Evolutionary conservation across 2,113 vertebrate genomes (phyloP).

Genomic region (Vanacampus margaritifer): DNA sequence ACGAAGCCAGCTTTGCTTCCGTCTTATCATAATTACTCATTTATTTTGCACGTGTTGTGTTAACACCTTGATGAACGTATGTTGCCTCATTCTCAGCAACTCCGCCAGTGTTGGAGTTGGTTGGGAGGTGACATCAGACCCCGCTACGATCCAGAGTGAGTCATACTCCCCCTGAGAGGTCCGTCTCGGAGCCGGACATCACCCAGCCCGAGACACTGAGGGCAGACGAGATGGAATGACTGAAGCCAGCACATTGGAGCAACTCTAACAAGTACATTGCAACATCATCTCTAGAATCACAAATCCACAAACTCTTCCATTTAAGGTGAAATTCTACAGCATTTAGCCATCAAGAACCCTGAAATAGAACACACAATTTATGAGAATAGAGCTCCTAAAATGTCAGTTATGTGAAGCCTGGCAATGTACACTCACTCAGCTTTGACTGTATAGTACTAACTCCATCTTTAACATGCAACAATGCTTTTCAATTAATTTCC

Average conservation of each 20-base stretch:
- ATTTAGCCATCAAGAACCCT: neutral
- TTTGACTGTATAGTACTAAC: neutral
- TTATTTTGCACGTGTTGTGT: no score
- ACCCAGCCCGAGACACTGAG: slow-evolving; percentile 1
- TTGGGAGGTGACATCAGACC: neutral
- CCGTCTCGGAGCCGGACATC: neutral
- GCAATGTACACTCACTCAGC: neutral
- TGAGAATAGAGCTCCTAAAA: neutral
- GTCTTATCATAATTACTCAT: no score
- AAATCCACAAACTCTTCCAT: neutral
- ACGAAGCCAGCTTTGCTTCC: no score
- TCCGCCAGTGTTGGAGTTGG: neutral
- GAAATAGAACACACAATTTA: neutral
- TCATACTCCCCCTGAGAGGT: neutral
- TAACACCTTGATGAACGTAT: no score
- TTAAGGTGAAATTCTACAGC: neutral
- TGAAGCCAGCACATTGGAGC: neutral
- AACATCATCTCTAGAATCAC: neutral
- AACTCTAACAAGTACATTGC: neutral
- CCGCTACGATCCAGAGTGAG: neutral
- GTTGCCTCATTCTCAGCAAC: no score
- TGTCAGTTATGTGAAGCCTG: neutral
- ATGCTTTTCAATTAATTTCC: neutral
- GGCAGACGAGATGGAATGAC: neutral
- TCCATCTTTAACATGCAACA: neutral